A percentile compares a stretch with the other conserved stretches of the same genome.
phyloP scores from a whole-genome alignment of 1,140 invertebrate genomes.

The Nomia melanderi region DNA sequence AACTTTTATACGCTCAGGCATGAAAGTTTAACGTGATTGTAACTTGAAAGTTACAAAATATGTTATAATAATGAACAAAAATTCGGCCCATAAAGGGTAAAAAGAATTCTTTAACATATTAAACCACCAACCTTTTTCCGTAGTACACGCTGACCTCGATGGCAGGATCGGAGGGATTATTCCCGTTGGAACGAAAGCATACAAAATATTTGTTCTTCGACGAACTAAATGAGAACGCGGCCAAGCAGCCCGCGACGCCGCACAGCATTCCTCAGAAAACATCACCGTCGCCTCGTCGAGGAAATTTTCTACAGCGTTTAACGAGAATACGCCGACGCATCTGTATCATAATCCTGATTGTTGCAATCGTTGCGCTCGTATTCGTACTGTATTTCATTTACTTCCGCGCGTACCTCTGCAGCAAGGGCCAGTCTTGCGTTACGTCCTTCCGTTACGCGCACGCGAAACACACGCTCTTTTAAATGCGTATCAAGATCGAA shows the following conservation, averaged over 20 bases:
- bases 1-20: too few relatives aligned
- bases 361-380: constrained; percentile 51
- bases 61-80: too few relatives aligned
- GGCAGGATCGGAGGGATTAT: background rate
- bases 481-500: too few relatives aligned
- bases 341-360: constrained; percentile 28
- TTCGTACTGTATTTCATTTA: constrained; percentile 51
- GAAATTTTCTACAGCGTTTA: background rate
- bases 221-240: background rate
- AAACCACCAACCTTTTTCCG: background rate
- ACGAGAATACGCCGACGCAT: constrained; percentile 35
- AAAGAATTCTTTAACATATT: too few relatives aligned
- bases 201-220: background rate
- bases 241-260: too few relatives aligned
- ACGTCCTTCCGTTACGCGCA: constrained; percentile 35
- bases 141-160: background rate
- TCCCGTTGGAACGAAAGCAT: background rate
- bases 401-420: constrained; percentile 55
- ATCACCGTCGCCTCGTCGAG: background rate
- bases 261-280: too few relatives aligned
- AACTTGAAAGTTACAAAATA: too few relatives aligned
- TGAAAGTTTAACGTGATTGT: too few relatives aligned
- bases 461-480: constrained; percentile 55
- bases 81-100: too few relatives aligned
- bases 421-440: constrained; percentile 49